phyloP scores from a whole-genome alignment of 2,888 invertebrate genomes.

The Leptarthrus brevirostris region DNA sequence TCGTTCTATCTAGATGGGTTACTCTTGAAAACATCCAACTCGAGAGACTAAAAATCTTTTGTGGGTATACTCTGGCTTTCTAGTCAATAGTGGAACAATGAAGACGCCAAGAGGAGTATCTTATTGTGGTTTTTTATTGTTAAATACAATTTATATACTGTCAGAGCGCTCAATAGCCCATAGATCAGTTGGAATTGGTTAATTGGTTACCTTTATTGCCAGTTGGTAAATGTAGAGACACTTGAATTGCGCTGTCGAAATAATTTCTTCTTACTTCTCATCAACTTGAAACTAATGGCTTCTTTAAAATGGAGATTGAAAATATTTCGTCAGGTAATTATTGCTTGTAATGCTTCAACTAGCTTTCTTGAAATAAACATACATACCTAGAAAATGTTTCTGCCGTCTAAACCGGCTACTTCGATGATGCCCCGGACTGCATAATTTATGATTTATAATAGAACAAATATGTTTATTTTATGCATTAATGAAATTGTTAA shows the following conservation, averaged over 20 bases:
- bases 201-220: slow-evolving; percentile 36
- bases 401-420: no score
- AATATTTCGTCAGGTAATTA: not conserved
- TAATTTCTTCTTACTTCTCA: not conserved
- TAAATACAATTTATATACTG: slow-evolving; percentile 38
- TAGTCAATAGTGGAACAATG: slow-evolving; percentile 27
- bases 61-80: slow-evolving; percentile 25
- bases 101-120: slow-evolving; percentile 39
- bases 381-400: no score
- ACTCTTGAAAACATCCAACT: slow-evolving; percentile 5
- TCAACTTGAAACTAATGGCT: slow-evolving; percentile 1
- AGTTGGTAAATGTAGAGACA: slow-evolving; percentile 6
- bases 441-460: no score
- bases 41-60: not conserved
- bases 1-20: not conserved
- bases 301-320: not conserved
- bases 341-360: no score
- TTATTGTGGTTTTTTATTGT: slow-evolving; percentile 44
- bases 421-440: no score
- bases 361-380: no score
- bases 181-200: slow-evolving; percentile 47
- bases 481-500: no score
- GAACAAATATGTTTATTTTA: no score
- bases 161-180: slow-evolving; percentile 35
- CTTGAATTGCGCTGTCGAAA: not conserved